These are phyloP conservation scores for Bombus terrestris DNA, from an alignment of 1,140 invertebrate genomes.

Conservation along the genomic window DNA sequence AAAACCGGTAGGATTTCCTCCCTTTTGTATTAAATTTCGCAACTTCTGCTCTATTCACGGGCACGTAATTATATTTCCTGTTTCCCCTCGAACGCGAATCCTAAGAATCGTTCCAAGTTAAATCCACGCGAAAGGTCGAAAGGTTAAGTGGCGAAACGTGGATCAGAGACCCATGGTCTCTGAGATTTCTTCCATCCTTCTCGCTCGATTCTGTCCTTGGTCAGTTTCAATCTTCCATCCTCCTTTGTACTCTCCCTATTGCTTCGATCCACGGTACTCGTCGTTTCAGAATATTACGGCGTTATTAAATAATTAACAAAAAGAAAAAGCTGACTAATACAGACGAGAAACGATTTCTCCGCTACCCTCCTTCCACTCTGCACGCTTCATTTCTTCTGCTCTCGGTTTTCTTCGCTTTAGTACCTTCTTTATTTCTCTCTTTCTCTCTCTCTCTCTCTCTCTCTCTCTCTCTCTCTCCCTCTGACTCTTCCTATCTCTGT, in stretches of 20 bases:
- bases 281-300: slow-evolving; percentile 8
- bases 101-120: neutral
- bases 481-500: neutral
- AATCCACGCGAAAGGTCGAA: neutral
- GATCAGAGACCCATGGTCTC: neutral
- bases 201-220: neutral
- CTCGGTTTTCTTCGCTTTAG: neutral
- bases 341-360: neutral
- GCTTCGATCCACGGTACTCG: neutral
- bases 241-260: neutral
- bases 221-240: neutral
- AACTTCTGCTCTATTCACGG: neutral
- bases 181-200: neutral
- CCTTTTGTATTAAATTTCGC: neutral
- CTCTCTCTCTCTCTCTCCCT: neutral
- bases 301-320: slow-evolving; percentile 33
- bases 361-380: neutral
- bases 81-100: neutral
- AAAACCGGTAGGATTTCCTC: neutral
- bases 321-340: neutral
- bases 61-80: neutral
- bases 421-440: neutral
- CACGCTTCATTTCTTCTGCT: neutral
- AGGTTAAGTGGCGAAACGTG: slow-evolving; percentile 15
- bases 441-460: neutral